phyloP scores from a whole-genome alignment of 2,888 invertebrate species.

The Platerodrilus igneus region DNA sequence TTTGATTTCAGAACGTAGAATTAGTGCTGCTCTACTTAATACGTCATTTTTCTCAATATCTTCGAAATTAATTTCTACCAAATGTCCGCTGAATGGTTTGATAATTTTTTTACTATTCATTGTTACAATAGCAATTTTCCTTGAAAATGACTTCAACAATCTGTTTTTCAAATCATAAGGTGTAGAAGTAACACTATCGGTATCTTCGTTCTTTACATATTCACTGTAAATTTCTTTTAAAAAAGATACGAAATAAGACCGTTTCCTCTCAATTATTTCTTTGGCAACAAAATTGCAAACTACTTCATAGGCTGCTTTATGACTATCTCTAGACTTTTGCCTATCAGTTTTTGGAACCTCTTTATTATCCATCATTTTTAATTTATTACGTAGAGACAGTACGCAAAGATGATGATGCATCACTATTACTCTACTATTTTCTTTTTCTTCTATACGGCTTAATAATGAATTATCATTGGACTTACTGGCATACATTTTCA shows the following conservation, averaged over 20 bases:
- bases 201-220: neutral
- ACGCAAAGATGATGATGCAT: no score
- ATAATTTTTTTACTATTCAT: slow-evolving; percentile 2
- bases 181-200: neutral
- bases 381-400: no score
- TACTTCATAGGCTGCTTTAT: slow-evolving; percentile 3
- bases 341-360: no score
- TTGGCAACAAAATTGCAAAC: neutral
- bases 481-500: no score
- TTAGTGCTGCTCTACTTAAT: slow-evolving; percentile 3
- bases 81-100: slow-evolving; percentile 1
- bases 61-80: neutral
- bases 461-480: no score
- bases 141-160: slow-evolving; percentile 4
- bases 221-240: neutral
- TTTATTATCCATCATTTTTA: no score
- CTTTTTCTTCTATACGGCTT: no score
- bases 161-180: slow-evolving; percentile 1
- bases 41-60: neutral
- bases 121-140: neutral
- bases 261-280: neutral
- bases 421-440: no score
- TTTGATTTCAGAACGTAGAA: slow-evolving; percentile 2
- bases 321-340: no score
- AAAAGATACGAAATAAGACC: neutral